Evolutionary conservation across 1,140 invertebrate species (phyloP).

Genomic region (Drosophila sturtevanti): DNA sequence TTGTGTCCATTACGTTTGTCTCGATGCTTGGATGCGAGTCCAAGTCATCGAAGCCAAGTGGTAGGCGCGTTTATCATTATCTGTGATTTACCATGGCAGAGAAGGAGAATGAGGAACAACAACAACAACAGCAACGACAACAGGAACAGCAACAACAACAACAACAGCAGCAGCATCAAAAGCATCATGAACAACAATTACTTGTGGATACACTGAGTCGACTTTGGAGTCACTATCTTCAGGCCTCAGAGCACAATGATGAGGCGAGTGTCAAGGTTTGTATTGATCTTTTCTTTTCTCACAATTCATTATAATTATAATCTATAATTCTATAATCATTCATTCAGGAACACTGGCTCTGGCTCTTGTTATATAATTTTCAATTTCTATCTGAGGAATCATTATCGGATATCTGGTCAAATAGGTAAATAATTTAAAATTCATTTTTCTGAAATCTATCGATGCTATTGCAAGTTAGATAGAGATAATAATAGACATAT

Average conservation of each 20-base stretch:
- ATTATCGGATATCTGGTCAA: slow-evolving; percentile 54
- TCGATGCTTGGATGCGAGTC: slow-evolving; percentile 41
- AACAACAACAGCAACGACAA: slow-evolving; percentile 16
- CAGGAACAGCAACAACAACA: slow-evolving; percentile 42
- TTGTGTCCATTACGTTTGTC: slow-evolving; percentile 58
- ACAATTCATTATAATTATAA: slow-evolving; percentile 41
- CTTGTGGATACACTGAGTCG: slow-evolving; percentile 61
- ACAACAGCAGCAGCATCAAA: slow-evolving; percentile 27
- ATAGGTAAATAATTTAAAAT: slow-evolving; percentile 41
- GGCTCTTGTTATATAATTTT: slow-evolving; percentile 71
- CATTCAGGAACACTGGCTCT: slow-evolving; percentile 72
- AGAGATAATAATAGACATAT: not conserved
- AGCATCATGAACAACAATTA: slow-evolving; percentile 25
- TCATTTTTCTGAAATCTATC: not conserved
- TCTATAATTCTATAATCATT: not conserved
- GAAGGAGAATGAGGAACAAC: slow-evolving; percentile 31
- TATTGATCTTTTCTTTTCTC: slow-evolving; percentile 14
- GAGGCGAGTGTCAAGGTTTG: slow-evolving; percentile 75
- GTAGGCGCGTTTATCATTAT: slow-evolving; percentile 35
- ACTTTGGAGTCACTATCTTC: slow-evolving; percentile 74
- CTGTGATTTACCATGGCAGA: slow-evolving; percentile 54
- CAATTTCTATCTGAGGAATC: slow-evolving; percentile 62
- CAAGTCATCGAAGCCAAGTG: slow-evolving; percentile 23
- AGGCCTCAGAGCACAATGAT: slow-evolving; percentile 53
- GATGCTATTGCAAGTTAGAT: not conserved